These are phyloP conservation scores for Coregonus clupeaformis DNA, from an alignment of 2,113 vertebrate genomes.

Conservation along the genomic window DNA sequence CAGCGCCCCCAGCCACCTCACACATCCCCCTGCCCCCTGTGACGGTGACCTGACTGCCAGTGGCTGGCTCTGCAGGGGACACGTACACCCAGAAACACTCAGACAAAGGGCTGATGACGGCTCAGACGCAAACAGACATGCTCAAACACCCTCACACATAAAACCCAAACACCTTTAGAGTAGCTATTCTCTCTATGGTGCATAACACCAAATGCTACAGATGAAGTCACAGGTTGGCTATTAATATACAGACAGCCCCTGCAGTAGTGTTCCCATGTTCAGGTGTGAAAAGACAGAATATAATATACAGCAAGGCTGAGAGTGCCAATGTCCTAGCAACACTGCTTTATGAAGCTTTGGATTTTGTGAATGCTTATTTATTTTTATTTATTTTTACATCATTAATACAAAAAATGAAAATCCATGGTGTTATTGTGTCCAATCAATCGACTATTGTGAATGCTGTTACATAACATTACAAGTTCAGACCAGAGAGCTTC, in stretches of 20 bases:
- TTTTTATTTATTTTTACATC: not conserved
- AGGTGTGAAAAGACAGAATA: slow-evolving; percentile 9
- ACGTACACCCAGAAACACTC: slow-evolving; percentile 41
- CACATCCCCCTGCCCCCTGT: slow-evolving; percentile 24
- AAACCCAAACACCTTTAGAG: slow-evolving; percentile 47
- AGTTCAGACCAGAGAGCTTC: no score
- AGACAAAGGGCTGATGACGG: slow-evolving; percentile 53
- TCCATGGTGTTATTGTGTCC: no score
- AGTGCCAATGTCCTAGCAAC: not conserved
- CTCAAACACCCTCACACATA: slow-evolving; percentile 46
- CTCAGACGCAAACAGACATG: slow-evolving; percentile 49
- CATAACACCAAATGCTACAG: slow-evolving; percentile 38
- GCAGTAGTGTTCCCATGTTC: slow-evolving; percentile 28
- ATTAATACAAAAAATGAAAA: no score
- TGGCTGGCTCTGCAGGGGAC: no score
- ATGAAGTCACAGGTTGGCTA: slow-evolving; percentile 51
- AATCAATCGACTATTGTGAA: no score
- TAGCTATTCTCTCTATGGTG: slow-evolving; percentile 18
- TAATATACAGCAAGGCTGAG: slow-evolving; percentile 7
- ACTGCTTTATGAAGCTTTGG: not conserved
- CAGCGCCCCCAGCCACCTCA: slow-evolving; percentile 13
- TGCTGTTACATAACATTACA: no score
- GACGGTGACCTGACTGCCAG: slow-evolving; percentile 46
- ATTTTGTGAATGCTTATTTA: no score
- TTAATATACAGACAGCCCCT: slow-evolving; percentile 32